phyloP scores from a whole-genome alignment of 2,797 vertebrate genomes.

The Chaunax sp. region DNA sequence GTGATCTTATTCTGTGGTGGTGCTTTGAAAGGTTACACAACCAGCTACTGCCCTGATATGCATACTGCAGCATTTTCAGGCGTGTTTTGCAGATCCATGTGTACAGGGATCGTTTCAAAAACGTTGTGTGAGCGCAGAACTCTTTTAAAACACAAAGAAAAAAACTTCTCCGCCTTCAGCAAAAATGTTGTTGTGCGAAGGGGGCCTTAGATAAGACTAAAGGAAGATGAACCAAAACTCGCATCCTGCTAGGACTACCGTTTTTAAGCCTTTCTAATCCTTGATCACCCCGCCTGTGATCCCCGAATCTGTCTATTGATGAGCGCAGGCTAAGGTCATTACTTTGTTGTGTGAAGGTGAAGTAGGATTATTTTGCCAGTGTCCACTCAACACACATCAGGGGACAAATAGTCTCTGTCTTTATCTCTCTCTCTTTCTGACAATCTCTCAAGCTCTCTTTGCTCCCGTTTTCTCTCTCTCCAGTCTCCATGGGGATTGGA shows the following conservation, averaged over 20 bases:
- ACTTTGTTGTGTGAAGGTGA: conserved; percentile 55
- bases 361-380: conserved; percentile 63
- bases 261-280: conserved; percentile 70
- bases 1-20: too few relatives aligned
- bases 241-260: conserved; percentile 30
- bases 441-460: conserved; percentile 48
- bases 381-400: conserved; percentile 57
- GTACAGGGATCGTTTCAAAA: too few relatives aligned
- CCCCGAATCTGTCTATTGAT: conserved; percentile 37
- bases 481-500: conserved; percentile 70
- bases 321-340: conserved; percentile 56
- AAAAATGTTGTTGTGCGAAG: too few relatives aligned
- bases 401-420: conserved; percentile 47
- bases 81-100: too few relatives aligned
- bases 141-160: too few relatives aligned
- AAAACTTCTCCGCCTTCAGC: too few relatives aligned
- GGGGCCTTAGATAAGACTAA: too few relatives aligned
- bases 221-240: conserved; percentile 41
- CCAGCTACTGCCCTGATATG: too few relatives aligned
- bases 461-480: conserved; percentile 32
- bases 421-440: conserved; percentile 34
- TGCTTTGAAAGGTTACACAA: too few relatives aligned
- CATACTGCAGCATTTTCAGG: too few relatives aligned
- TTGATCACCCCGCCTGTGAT: conserved; percentile 26
- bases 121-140: too few relatives aligned